Evolutionary conservation across 2,113 vertebrate species (phyloP).

Genomic region (Syrrhaptes paradoxus): DNA sequence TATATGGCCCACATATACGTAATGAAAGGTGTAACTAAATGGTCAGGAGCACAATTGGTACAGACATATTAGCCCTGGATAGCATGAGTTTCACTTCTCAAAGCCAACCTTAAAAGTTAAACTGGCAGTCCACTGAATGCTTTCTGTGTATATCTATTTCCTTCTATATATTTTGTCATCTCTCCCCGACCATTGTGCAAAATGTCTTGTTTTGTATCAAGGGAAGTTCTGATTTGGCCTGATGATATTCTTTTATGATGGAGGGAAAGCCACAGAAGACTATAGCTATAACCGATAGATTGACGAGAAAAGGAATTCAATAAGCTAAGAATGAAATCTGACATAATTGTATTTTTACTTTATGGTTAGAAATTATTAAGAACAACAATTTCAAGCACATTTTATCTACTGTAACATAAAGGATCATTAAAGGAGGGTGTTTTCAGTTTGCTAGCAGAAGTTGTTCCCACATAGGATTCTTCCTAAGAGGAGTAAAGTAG

Average conservation of each 20-base stretch:
- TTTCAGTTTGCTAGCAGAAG: neutral
- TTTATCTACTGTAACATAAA: slow-evolving; percentile 32
- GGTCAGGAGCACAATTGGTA: neutral
- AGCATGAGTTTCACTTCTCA: neutral
- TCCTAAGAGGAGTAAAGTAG: neutral
- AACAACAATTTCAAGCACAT: neutral
- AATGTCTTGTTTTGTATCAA: slow-evolving; percentile 30
- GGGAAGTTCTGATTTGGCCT: slow-evolving; percentile 36
- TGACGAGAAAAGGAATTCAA: slow-evolving; percentile 1
- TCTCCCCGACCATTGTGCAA: slow-evolving; percentile 25
- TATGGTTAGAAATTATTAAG: slow-evolving; percentile 8
- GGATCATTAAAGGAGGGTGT: neutral
- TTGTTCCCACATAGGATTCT: neutral
- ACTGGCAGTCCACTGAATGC: neutral
- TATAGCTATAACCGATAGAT: slow-evolving; percentile 34
- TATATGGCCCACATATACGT: neutral
- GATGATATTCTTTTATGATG: slow-evolving; percentile 25
- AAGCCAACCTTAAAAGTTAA: slow-evolving; percentile 25
- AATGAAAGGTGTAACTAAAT: neutral
- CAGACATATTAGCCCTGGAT: neutral
- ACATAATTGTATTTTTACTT: slow-evolving; percentile 33
- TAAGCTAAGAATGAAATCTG: slow-evolving; percentile 18
- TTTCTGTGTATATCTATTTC: neutral
- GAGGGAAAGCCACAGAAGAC: neutral
- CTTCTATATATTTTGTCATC: slow-evolving; percentile 11